Evolutionary conservation across 2,888 invertebrate species (phyloP).

Genomic region (Eupithecia insigniata): DNA sequence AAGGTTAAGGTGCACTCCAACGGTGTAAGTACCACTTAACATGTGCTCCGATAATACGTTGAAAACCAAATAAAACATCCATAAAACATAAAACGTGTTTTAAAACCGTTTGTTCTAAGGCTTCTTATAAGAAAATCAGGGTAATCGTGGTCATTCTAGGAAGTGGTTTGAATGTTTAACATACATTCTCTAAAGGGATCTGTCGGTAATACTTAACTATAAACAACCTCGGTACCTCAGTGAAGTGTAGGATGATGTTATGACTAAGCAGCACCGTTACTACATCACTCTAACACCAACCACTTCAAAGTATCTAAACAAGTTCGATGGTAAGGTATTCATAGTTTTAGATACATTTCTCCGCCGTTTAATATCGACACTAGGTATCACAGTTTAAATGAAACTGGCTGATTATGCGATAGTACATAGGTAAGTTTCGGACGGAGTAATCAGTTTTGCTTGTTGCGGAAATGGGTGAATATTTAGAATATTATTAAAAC

Average conservation of each 20-base stretch:
- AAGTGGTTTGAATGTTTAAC: conserved; percentile 65
- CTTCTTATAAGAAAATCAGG: conserved; percentile 38
- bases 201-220: conserved; percentile 31
- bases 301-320: conserved; percentile 44
- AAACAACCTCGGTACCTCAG: conserved; percentile 40
- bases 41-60: conserved; percentile 28
- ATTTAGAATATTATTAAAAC: not conserved
- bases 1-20: conserved; percentile 17
- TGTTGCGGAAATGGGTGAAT: not conserved
- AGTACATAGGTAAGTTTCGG: not conserved
- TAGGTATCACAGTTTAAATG: not conserved
- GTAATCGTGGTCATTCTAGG: conserved; percentile 55
- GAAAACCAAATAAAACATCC: conserved; percentile 27
- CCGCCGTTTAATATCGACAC: not conserved
- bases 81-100: conserved; percentile 32
- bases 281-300: conserved; percentile 14
- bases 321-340: conserved; percentile 22
- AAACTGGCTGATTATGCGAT: not conserved
- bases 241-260: conserved; percentile 59
- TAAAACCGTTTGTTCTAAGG: conserved; percentile 38
- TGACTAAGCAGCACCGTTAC: conserved; percentile 64
- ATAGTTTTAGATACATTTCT: not conserved
- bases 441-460: not conserved
- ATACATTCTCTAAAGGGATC: conserved; percentile 64
- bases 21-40: conserved; percentile 21